Evolutionary conservation across 2,888 invertebrate species (phyloP), one percentile per base, ranked within the genome.

Genomic region (Callyntrura guangdongensis): DNA sequence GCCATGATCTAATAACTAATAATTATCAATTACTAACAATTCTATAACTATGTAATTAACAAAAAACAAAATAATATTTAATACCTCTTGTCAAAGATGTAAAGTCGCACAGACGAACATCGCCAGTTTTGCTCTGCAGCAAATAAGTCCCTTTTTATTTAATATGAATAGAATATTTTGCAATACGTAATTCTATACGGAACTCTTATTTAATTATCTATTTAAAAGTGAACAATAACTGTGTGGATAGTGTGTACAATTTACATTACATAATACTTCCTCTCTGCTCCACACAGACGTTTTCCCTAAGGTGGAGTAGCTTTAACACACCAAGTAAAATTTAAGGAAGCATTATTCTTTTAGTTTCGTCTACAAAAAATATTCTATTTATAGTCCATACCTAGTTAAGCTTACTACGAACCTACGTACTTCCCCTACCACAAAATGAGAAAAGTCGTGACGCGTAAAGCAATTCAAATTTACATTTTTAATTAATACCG

Each of bases 401-500:
- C 20, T 49, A 27, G 27, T 14, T 22, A 36, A 36, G 17, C 17
- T 6, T 59, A 59, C n/a, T 17, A 20, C 20, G 74, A 20, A 36
- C 20, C 6, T 17, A 45, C 45, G 67, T 72, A 72, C 36, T 45
- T 14, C 53, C n/a, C 69, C 49, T 74, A 49, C 74, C 49, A 74
- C 49, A 72, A 74, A 74, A 82, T 45, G 20, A 64, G 9, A 82
- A 61, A 82, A 61, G 64, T 81, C 81, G 36, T 36, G 59, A 45
- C 20, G 82, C 82, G 82, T 59, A 61, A 64, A 61, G 82, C 61
- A 82, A 82, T 64, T 82, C 82, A 82, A 20, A 49, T 49, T 49
- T 49, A 64, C 61, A 82, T 82, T 82, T 82, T 82, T 82, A 82
- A 82, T 82, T 59, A n/a, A 36, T 36, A 53, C 77, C 45, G 45